Evolutionary conservation across 2,797 vertebrate species (phyloP).

Genomic region (Florisuga fusca): DNA sequence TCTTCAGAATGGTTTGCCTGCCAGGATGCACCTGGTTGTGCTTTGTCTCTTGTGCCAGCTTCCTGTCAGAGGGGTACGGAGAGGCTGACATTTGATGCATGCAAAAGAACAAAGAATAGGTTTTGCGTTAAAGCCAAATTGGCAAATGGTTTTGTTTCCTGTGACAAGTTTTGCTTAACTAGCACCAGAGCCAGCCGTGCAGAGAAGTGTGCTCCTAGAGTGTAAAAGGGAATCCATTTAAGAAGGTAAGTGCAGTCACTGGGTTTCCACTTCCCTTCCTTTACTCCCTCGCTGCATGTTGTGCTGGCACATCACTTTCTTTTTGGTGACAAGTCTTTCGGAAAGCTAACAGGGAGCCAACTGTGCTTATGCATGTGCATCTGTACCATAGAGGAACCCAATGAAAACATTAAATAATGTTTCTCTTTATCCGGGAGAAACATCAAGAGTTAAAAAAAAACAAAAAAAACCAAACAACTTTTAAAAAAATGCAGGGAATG

Average conservation of each 20-base stretch:
- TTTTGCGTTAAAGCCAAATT: background rate
- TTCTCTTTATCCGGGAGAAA: conserved; percentile 10
- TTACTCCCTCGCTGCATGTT: background rate
- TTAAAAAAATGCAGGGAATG: background rate
- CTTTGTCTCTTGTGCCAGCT: background rate
- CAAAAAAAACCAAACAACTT: background rate
- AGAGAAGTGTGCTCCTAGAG: background rate
- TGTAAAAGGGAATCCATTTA: background rate
- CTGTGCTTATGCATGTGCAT: conserved; percentile 21
- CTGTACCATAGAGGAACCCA: background rate
- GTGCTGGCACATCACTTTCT: conserved; percentile 10
- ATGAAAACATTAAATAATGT: conserved; percentile 1
- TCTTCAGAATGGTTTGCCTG: background rate
- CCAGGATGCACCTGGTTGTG: background rate
- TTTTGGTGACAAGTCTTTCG: background rate
- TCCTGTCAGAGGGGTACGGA: background rate
- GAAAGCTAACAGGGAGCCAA: background rate
- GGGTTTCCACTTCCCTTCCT: background rate
- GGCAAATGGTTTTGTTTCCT: conserved; percentile 24
- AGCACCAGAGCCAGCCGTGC: background rate
- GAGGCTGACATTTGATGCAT: background rate
- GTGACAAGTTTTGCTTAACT: conserved; percentile 9
- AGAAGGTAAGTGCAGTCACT: background rate
- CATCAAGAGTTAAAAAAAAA: background rate
- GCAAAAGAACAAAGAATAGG: background rate